Evolutionary conservation across 2,113 vertebrate species (phyloP), one percentile per base, ranked within the genome.

Genomic region (Phoenicopterus ruber): DNA sequence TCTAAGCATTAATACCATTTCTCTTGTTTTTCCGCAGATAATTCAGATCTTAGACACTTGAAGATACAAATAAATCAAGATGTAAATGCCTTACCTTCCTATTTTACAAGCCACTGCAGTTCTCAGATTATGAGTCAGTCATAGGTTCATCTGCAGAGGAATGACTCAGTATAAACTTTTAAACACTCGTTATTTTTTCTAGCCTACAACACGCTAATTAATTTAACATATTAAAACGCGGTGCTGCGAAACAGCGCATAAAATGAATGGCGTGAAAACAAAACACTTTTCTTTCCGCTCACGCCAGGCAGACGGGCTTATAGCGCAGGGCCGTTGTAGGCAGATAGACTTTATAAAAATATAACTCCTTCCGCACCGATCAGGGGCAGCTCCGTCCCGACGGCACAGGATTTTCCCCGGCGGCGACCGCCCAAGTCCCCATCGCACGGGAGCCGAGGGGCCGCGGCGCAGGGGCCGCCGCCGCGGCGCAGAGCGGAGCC

Each of bases 161-260:
- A 98, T 98, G 98, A 98, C 97, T 98, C 98, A 98, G 97, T 96
- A 96, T 96, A 96, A 98, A 98, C 98, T 98, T 98, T 98, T 96
- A 91, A 96, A 97, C 90, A 95, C 93, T 92, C 87, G 85, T 91
- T 86, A 59, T 93, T 96, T 94, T 92, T 77, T 13, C 88, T 59
- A 67, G 34, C 72, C 87, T 74, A 78, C 59, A 65, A 76, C 55
- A 28, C 63, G 54, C 44, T 46, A 34, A 46, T 69, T 58, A 57
- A 93, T 86, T 50, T 21, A 49, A 62, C 26, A 22, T 7, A 58
- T 28, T 34, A 82, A 73, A 78, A 74, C 76, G 55, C 55, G 28
- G 62, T 4, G 54, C 62, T 22, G 83, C 80, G 50, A 89, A 86
- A 36, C 81, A 28, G 77, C 47, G 46, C 79, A 16, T 0, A 25